These are phyloP conservation scores for Synergus umbraculus DNA, from an alignment of 2,888 invertebrate species.

Conservation along the genomic window DNA sequence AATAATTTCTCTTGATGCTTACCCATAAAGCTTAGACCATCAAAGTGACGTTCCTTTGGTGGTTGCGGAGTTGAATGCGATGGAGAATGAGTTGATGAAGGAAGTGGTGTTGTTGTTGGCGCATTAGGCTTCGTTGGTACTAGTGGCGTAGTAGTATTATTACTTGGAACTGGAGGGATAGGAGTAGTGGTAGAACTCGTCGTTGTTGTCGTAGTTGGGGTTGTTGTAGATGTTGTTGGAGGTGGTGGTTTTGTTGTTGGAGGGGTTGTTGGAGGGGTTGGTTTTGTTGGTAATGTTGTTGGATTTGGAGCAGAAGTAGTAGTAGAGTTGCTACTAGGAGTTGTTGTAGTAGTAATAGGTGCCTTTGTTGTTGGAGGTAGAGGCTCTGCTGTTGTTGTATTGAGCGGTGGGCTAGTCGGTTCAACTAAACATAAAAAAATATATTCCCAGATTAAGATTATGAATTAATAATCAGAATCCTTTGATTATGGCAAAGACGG, in stretches of 20 bases:
- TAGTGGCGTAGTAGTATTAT: constrained; percentile 6
- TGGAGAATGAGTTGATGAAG: constrained; percentile 14
- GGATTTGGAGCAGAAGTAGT: neutral
- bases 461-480: no score
- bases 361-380: neutral
- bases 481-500: no score
- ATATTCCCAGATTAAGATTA: no score
- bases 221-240: constrained; percentile 18
- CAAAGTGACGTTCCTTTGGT: constrained; percentile 51
- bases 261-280: constrained; percentile 12
- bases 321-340: constrained; percentile 16
- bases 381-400: constrained; percentile 2
- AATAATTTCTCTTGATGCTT: constrained; percentile 30
- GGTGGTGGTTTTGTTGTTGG: neutral
- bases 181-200: constrained; percentile 1
- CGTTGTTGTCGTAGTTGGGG: neutral
- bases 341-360: neutral
- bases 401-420: no score
- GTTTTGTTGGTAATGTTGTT: neutral
- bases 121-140: constrained; percentile 27
- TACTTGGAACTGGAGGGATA: neutral
- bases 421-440: no score
- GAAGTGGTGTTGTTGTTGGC: constrained; percentile 43
- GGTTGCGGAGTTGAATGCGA: constrained; percentile 13
- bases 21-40: constrained; percentile 59